Evolutionary conservation across 2,797 vertebrate species (phyloP), one percentile per base, ranked within the genome.

Genomic region (Danio kyathit): DNA sequence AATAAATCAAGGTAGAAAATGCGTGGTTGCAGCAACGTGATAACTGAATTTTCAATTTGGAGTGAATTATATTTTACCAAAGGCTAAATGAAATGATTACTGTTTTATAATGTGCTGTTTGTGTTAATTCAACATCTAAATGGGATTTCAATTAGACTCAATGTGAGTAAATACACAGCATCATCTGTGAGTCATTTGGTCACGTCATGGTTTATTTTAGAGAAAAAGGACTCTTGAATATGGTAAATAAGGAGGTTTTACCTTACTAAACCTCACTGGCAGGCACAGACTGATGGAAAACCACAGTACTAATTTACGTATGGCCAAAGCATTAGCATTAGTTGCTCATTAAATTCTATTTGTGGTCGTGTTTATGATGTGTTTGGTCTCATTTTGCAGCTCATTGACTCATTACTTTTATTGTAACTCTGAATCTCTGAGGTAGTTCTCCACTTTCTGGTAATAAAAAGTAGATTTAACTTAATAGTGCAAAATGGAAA

Each of bases 371-470:
- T 29, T 14, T n/a, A 40, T 70, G 16, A 21, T 40, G 8, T n/a
- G 49, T 70, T 70, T 52, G 16, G 49, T 52, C 67, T 52, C 67
- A 40, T 52, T 70, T n/a, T n/a, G 52, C 67, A 40, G 48, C 48
- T 67, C 44, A 70, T 51, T 52, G 10, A n/a, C 46, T 38, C 8
- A 51, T 52, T 52, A 38, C 66, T 52, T 70, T 52, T 69, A 52
- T 52, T 70, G 6, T 70, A 52, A 7, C 66, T n/a, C 48, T n/a
- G 52, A 52, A 52, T 48, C 29, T 70, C 14, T 52, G 7, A 17
- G 48, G 66, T 52, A 11, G 66, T 52, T 52, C n/a, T 49, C 13
- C 46, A 29, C 19, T 67, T 67, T 67, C 12, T 10, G 7, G 7
- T 49, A 16, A 49, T 7, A 10, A 11, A 69, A 69, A 70, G 48